Conservation (phyloP, 2,888 invertebrate species). For the Sylvicola cinctus region DNA sequence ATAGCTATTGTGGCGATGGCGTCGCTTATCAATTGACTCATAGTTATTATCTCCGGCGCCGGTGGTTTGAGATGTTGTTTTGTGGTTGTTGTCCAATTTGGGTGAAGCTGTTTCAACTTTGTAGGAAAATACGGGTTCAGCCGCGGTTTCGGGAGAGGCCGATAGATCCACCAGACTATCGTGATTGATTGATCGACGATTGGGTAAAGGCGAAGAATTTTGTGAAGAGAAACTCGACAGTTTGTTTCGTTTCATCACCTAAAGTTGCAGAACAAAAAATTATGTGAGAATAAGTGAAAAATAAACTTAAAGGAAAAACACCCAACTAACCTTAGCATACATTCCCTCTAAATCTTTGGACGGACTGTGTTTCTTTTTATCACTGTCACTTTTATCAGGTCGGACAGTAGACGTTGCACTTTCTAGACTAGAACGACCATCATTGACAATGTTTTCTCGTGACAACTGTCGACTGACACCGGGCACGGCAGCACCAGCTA, state of each 20-base stretch:
- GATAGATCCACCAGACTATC: no score
- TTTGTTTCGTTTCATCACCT: slow-evolving; percentile 26
- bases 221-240: slow-evolving; percentile 21
- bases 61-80: neutral
- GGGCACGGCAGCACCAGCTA: slow-evolving; percentile 8
- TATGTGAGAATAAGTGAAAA: no score
- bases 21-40: slow-evolving; percentile 34
- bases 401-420: slow-evolving; percentile 21
- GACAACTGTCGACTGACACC: slow-evolving; percentile 24
- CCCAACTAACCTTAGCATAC: slow-evolving; percentile 60
- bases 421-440: slow-evolving; percentile 6
- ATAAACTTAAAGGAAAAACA: no score
- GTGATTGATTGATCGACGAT: slow-evolving; percentile 7
- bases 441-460: slow-evolving; percentile 13
- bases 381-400: slow-evolving; percentile 17
- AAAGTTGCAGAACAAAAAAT: slow-evolving; percentile 1
- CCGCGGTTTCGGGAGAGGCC: no score
- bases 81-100: slow-evolving; percentile 18
- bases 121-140: no score
- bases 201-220: slow-evolving; percentile 18
- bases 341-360: slow-evolving; percentile 64
- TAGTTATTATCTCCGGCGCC: slow-evolving; percentile 30
- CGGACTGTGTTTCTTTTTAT: slow-evolving; percentile 27
- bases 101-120: no score
- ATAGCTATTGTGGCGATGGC: slow-evolving; percentile 24